Conservation (phyloP, 1,140 invertebrate genomes). For the Apis cerana region DNA sequence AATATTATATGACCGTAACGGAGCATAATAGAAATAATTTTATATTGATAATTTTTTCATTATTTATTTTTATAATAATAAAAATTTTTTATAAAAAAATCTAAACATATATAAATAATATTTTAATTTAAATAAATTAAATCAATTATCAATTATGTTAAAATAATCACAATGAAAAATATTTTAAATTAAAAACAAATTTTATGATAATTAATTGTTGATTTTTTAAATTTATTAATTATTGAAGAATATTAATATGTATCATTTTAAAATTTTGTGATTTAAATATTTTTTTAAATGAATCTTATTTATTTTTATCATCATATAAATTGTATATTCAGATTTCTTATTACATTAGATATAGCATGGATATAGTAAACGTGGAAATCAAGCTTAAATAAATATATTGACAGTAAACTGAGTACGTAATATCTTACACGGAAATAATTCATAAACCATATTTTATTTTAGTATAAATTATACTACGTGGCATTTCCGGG, state of each 20-base stretch:
- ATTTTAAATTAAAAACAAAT: not conserved
- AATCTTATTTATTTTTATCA: conserved; percentile 12
- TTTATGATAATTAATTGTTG: not conserved
- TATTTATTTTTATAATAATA: not conserved
- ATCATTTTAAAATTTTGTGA: not conserved
- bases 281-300: not conserved
- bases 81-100: not conserved
- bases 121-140: not conserved
- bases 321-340: not conserved
- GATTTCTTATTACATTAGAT: no score
- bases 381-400: conserved; percentile 33
- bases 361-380: not conserved
- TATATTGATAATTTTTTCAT: not conserved
- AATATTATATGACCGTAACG: not conserved
- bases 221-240: not conserved
- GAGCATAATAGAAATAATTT: not conserved
- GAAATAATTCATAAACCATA: not conserved
- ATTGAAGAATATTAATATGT: not conserved
- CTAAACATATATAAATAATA: not conserved
- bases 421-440: not conserved
- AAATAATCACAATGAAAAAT: not conserved
- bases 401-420: not conserved
- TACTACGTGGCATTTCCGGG: not conserved
- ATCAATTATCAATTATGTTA: not conserved
- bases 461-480: not conserved